These are phyloP conservation scores for Catostomus latipinnis DNA, from an alignment of 2,797 vertebrate genomes.

Conservation along the genomic window DNA sequence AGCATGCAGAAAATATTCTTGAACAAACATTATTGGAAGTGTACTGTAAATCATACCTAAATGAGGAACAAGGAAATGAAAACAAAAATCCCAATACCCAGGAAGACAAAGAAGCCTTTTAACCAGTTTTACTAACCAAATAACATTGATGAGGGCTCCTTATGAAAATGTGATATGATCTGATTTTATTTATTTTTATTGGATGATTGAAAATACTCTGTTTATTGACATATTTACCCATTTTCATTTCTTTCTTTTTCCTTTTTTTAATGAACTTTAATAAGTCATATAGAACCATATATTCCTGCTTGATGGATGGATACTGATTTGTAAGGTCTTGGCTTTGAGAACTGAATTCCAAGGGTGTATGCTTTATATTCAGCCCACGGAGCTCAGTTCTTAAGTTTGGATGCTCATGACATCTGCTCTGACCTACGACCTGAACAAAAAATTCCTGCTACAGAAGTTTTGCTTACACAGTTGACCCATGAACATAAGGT, in stretches of 20 bases:
- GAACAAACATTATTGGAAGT: not conserved
- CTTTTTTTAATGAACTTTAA: not conserved
- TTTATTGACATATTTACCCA: no score
- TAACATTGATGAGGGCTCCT: not conserved
- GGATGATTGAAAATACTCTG: no score
- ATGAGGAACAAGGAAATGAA: constrained; percentile 52
- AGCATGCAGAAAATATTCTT: not conserved
- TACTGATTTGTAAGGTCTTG: constrained; percentile 51
- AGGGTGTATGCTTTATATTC: constrained; percentile 59
- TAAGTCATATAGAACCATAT: not conserved
- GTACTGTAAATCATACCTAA: not conserved
- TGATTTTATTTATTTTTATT: not conserved
- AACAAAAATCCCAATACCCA: constrained; percentile 12
- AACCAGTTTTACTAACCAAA: not conserved
- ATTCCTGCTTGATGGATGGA: not conserved
- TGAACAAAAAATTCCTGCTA: constrained; percentile 3
- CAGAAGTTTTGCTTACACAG: no score
- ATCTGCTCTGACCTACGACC: constrained; percentile 25
- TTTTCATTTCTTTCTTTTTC: no score
- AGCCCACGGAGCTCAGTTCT: constrained; percentile 68
- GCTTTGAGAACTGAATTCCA: constrained; percentile 73
- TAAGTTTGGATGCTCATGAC: constrained; percentile 61
- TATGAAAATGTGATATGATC: not conserved
- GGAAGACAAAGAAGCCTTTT: not conserved
- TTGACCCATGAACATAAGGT: not conserved